A percentile compares a stretch with the other conserved stretches of the same genome.
Conservation (phyloP, 2,113 vertebrate genomes). For the Proteles cristata region DNA sequence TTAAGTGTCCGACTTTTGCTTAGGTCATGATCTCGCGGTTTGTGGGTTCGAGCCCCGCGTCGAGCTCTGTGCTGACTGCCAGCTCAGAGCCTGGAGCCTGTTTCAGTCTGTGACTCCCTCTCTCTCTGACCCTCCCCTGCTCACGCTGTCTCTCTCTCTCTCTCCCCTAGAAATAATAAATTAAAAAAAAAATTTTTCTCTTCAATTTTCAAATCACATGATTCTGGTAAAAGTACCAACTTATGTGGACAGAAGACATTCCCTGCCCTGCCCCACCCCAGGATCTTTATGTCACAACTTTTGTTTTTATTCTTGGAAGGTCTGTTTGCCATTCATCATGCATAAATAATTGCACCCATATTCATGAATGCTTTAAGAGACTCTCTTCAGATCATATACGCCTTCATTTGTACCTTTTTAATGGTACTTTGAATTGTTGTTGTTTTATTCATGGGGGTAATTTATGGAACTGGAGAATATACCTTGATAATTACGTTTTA, state of each 20-base stretch:
- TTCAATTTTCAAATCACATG: background rate
- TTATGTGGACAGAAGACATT: background rate
- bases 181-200: background rate
- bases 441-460: background rate
- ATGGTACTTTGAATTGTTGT: background rate
- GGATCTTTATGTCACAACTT: fast-evolving
- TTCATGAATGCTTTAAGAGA: background rate
- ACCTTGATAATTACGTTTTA: slow-evolving; percentile 56
- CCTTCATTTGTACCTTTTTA: background rate
- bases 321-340: background rate
- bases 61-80: too few relatives aligned
- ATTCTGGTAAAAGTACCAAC: background rate
- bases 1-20: too few relatives aligned
- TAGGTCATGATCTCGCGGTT: too few relatives aligned
- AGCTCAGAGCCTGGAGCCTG: too few relatives aligned
- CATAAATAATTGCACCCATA: fast-evolving
- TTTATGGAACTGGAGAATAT: slow-evolving; percentile 19
- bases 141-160: too few relatives aligned
- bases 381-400: background rate
- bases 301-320: background rate
- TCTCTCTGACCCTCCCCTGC: too few relatives aligned
- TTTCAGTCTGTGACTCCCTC: too few relatives aligned
- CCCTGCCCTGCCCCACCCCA: fast-evolving
- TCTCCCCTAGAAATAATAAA: too few relatives aligned
- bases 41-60: too few relatives aligned